Evolutionary conservation across 2,888 invertebrate species (phyloP), one percentile per base, ranked within the genome.

Genomic region (Ellobium chinense): DNA sequence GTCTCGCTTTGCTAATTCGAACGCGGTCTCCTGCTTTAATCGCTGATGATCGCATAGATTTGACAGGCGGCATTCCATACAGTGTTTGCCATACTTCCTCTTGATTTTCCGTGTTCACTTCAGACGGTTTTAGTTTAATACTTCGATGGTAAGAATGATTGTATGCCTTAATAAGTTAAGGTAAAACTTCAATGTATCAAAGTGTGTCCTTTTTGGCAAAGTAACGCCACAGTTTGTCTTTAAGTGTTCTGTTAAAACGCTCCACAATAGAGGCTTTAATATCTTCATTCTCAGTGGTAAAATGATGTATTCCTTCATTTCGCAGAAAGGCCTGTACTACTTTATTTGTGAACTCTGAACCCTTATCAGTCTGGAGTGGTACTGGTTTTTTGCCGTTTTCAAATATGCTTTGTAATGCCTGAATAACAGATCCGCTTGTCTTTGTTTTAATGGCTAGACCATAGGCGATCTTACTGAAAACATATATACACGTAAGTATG

Each of bases 221-320:
- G 66, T 79, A 82, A 2, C 76, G 65, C 83, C 77, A 85, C 78
- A 85, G 81, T 29, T 75, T 74, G 12, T 81, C 65, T 79, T 87
- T 87, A 24, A 86, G 37, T 21, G 86, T 87, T n/a, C 85, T 56
- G 29, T 85, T 82, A 65, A 81, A 89, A 5, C 92, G 73, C 84
- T 92, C 92, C 4, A 89, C 85, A 3, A 91, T 81, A 0, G 85
- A 81, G 1, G 89, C 88, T 83, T 92, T 92, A 5, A 87, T 86
- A 60, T 89, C 88, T 18, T 63, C 63, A 2, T 83, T 85, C 81
- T 88, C 79, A 0, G 89, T 87, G 0, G 85, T 85, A 60, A 88
- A 88, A 83, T 85, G 88, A 29, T 84, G 31, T 1, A 86, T 76
- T 4, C 86, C 82, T 29, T 85, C 31, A 24, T 54, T 39, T 34